These are phyloP conservation scores for Lates calcarifer DNA, from an alignment of 2,113 vertebrate species.

Conservation along the genomic window DNA sequence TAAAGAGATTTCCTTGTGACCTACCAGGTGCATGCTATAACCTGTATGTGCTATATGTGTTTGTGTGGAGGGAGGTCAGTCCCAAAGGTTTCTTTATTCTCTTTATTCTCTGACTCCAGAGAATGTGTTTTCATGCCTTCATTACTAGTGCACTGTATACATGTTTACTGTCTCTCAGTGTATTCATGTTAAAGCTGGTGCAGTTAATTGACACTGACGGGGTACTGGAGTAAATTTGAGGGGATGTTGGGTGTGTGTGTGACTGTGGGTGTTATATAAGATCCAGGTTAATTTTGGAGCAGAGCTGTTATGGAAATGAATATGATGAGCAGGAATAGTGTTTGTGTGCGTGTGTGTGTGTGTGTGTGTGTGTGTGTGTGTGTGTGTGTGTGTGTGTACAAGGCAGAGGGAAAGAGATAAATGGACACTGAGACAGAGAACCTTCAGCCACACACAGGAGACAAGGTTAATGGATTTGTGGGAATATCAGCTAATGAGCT, in stretches of 20 bases:
- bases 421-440: background rate
- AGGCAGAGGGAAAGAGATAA: background rate
- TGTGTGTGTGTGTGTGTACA: background rate
- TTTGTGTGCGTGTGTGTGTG: background rate
- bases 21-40: conserved; percentile 19
- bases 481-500: conserved; percentile 8
- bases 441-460: background rate
- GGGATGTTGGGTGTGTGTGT: conserved; percentile 14
- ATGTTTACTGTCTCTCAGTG: conserved; percentile 2
- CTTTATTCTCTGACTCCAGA: background rate
- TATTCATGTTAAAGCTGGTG: conserved; percentile 29
- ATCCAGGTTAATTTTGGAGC: conserved; percentile 69
- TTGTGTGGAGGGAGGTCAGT: background rate
- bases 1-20: background rate
- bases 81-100: background rate
- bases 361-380: no score
- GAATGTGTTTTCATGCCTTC: background rate
- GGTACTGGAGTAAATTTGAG: conserved; percentile 44
- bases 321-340: conserved; percentile 36
- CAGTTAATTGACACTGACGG: conserved; percentile 61
- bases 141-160: conserved; percentile 8
- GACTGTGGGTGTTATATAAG: conserved; percentile 60
- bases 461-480: conserved; percentile 26
- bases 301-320: conserved; percentile 59
- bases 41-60: background rate